phyloP scores from a whole-genome alignment of 2,113 vertebrate species.

The Larimichthys crocea region DNA sequence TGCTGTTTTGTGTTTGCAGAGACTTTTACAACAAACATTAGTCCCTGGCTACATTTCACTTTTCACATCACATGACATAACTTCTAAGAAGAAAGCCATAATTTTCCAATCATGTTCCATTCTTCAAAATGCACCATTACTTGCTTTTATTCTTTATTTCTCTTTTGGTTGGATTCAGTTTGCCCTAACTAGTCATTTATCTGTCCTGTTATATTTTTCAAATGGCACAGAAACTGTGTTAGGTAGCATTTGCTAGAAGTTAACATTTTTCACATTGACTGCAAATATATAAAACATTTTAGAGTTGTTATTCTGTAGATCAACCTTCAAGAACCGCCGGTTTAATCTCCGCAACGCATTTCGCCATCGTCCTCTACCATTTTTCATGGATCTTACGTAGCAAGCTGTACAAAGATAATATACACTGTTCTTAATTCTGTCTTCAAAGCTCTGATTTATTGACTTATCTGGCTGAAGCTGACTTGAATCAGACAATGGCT shows the following conservation, averaged over 20 bases:
- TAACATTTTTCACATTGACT: not conserved
- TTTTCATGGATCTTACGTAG: not conserved
- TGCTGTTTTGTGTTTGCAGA: conserved; percentile 49
- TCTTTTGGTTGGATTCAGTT: not conserved
- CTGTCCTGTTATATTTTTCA: not conserved
- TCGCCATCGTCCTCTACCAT: not conserved
- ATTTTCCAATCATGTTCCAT: conserved; percentile 9
- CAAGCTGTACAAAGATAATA: not conserved
- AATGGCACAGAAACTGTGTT: not conserved
- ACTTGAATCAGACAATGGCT: not conserved
- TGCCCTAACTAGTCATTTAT: not conserved
- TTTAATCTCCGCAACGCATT: not conserved
- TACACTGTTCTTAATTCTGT: not conserved
- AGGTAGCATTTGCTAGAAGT: not conserved
- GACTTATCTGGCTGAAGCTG: not conserved
- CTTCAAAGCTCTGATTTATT: not conserved
- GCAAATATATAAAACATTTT: not conserved
- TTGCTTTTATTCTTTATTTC: not conserved
- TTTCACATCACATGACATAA: conserved; percentile 2
- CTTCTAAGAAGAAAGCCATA: not conserved
- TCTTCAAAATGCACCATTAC: not conserved
- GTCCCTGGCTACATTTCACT: conserved; percentile 13
- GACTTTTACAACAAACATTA: conserved; percentile 46
- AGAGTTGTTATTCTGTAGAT: not conserved
- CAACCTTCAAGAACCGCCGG: not conserved